phyloP scores from a whole-genome alignment of 2,888 invertebrate species.

The Andrena minutula region DNA sequence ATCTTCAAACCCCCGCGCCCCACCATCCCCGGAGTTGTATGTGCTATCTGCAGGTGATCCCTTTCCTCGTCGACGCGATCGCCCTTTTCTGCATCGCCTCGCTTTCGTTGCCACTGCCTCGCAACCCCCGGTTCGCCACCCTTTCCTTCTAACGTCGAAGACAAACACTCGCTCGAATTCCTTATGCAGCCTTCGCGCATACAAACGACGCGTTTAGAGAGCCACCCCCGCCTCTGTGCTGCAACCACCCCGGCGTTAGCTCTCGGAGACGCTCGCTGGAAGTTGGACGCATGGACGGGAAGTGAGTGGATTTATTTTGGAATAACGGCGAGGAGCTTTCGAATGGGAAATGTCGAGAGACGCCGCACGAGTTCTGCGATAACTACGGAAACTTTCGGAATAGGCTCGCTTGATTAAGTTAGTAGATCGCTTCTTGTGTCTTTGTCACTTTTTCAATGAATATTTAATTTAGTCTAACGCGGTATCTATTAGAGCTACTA shows the following conservation, averaged over 20 bases:
- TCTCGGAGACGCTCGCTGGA: conserved; percentile 16
- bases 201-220: conserved; percentile 79
- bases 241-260: neutral
- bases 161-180: conserved; percentile 80
- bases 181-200: conserved; percentile 77
- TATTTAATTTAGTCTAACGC: neutral
- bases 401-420: too few species aligned
- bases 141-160: conserved; percentile 70
- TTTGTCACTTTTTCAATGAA: too few species aligned
- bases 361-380: too few species aligned
- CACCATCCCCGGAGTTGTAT: neutral
- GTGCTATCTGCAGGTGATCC: conserved; percentile 35
- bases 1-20: conserved; percentile 54
- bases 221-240: conserved; percentile 21
- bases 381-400: too few species aligned
- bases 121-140: neutral
- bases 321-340: neutral
- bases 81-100: conserved; percentile 14
- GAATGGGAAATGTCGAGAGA: too few species aligned
- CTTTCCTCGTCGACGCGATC: conserved; percentile 37
- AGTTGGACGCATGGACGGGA: neutral
- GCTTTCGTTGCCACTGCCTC: neutral
- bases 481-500: neutral
- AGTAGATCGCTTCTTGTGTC: too few species aligned
- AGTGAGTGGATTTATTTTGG: neutral